Evolutionary conservation across 2,888 invertebrate genomes (phyloP).

Genomic region (Lasioglossum vierecki): DNA sequence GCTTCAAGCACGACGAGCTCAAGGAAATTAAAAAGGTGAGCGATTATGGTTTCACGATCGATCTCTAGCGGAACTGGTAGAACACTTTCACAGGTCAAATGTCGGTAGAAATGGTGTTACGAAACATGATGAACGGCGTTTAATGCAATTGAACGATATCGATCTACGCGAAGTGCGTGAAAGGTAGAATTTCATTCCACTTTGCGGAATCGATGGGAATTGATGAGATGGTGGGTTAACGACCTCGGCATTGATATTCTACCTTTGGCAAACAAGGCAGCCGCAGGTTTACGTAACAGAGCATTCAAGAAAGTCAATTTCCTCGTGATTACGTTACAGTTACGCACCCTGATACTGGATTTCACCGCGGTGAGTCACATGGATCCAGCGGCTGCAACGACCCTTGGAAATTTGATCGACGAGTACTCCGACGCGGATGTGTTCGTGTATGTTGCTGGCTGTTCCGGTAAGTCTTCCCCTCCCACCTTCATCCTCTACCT

Average conservation of each 20-base stretch:
- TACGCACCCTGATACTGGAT: constrained; percentile 87
- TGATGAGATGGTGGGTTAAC: background rate
- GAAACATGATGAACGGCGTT: too few relatives aligned
- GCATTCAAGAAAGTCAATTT: constrained; percentile 23
- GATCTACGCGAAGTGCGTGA: background rate
- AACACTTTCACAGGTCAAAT: background rate
- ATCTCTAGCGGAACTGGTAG: background rate
- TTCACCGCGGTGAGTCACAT: constrained; percentile 89
- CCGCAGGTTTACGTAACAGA: background rate
- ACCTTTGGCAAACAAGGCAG: background rate
- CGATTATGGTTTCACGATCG: background rate
- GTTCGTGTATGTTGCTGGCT: constrained; percentile 87
- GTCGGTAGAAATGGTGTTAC: background rate
- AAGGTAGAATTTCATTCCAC: background rate
- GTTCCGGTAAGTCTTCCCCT: constrained; percentile 85
- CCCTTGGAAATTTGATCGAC: constrained; percentile 85
- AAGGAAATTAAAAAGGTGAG: constrained; percentile 74
- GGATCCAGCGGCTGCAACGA: constrained; percentile 89
- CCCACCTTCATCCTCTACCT: too few relatives aligned
- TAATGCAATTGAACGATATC: background rate
- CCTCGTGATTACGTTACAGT: constrained; percentile 44
- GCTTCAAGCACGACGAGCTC: constrained; percentile 53
- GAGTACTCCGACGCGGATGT: constrained; percentile 86
- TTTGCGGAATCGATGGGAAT: background rate
- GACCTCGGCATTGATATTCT: background rate